Evolutionary conservation across 2,113 vertebrate genomes (phyloP).

Genomic region (Vidua macroura): DNA sequence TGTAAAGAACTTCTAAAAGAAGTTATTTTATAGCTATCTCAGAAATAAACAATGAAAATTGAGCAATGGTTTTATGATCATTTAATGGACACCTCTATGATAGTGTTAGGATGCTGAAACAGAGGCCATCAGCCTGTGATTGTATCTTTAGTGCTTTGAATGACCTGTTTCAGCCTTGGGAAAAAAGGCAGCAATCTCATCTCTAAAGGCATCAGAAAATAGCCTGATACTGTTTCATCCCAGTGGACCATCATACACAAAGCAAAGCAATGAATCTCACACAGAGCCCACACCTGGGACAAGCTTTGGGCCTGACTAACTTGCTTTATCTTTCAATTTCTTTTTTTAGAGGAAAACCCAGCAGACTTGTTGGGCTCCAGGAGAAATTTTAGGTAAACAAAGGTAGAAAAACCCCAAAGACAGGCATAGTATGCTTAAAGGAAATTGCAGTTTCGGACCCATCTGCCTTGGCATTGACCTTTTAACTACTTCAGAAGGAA

Average conservation of each 20-base stretch:
- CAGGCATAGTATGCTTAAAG: background rate
- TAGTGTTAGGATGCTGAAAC: background rate
- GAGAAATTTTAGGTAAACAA: background rate
- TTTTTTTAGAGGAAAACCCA: background rate
- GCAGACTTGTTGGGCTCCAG: background rate
- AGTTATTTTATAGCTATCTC: background rate
- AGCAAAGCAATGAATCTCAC: background rate
- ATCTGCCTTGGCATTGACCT: constrained; percentile 39
- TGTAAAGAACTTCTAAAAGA: background rate
- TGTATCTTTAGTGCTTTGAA: background rate
- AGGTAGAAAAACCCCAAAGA: background rate
- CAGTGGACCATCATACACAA: background rate
- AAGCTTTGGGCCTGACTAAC: background rate
- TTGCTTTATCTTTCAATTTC: background rate
- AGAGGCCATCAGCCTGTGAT: background rate
- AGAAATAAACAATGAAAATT: background rate
- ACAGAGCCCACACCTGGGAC: background rate
- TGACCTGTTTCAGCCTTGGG: background rate
- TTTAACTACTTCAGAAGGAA: constrained; percentile 49
- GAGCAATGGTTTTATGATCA: background rate
- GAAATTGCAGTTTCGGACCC: background rate
- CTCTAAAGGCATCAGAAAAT: constrained; percentile 5
- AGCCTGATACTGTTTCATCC: background rate
- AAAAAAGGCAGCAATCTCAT: background rate
- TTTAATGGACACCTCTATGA: background rate